phyloP scores from a whole-genome alignment of 2,888 invertebrate species.

The Trisateles emortualis region DNA sequence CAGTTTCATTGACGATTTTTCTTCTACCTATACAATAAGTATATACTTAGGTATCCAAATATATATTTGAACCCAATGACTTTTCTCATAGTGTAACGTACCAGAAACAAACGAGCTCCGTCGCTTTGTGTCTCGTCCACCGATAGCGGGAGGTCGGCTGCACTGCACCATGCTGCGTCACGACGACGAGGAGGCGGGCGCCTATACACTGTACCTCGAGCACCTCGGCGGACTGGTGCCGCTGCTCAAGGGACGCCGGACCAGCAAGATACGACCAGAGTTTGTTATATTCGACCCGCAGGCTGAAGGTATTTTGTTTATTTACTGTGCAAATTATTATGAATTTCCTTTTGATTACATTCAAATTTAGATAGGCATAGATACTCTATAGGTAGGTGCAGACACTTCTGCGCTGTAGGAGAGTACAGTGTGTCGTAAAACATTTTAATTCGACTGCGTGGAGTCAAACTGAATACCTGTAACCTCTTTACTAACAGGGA shows the following conservation, averaged over 20 bases:
- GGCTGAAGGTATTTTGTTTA: constrained; percentile 90
- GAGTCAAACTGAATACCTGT: too few relatives aligned
- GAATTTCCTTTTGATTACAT: background rate
- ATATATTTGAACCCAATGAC: background rate
- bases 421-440: too few relatives aligned
- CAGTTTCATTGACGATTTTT: too few relatives aligned
- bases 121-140: constrained; percentile 97
- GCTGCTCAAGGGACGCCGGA: constrained; percentile 96
- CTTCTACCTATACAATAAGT: too few relatives aligned
- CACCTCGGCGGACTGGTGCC: constrained; percentile 99
- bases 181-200: constrained; percentile 93
- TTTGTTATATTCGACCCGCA: constrained; percentile 99
- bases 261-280: constrained; percentile 98
- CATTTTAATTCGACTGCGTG: too few relatives aligned
- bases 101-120: constrained; percentile 95
- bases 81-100: constrained; percentile 93
- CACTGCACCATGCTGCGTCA: constrained; percentile 99
- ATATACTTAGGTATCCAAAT: too few relatives aligned
- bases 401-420: too few relatives aligned
- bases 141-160: constrained; percentile 90
- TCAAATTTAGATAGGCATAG: too few relatives aligned
- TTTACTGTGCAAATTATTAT: too few relatives aligned
- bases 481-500: too few relatives aligned
- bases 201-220: constrained; percentile 96
- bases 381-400: too few relatives aligned